Evolutionary conservation across 2,113 vertebrate genomes (phyloP).

Genomic region (Dolichallabes microphthalmus): DNA sequence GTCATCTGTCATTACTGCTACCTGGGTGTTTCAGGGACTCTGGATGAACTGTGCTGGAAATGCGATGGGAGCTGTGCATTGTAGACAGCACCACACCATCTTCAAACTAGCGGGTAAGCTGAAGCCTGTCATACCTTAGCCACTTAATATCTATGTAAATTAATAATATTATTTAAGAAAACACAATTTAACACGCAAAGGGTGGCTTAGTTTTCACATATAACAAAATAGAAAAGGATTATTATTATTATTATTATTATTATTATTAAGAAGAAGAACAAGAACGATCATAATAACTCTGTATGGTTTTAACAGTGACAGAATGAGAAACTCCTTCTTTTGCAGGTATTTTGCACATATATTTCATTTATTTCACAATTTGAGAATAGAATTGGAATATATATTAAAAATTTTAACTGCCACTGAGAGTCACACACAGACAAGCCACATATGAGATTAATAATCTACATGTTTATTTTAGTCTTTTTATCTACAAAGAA

Average conservation of each 20-base stretch:
- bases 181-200: neutral
- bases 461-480: neutral
- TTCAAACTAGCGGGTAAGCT: slow-evolving; percentile 84
- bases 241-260: too few species aligned
- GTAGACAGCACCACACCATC: slow-evolving; percentile 84
- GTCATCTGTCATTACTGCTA: slow-evolving; percentile 90
- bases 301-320: neutral
- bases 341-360: neutral
- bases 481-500: neutral
- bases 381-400: neutral
- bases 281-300: neutral
- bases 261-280: neutral
- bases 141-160: neutral
- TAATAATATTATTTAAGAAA: neutral
- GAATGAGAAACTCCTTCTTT: neutral
- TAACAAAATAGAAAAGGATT: neutral
- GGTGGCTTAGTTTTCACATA: neutral
- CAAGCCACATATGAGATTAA: neutral
- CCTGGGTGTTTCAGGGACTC: slow-evolving; percentile 92
- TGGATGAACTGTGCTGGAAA: slow-evolving; percentile 95
- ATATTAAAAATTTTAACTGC: neutral
- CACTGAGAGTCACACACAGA: neutral
- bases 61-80: slow-evolving; percentile 87
- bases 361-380: neutral
- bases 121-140: neutral